These are phyloP conservation scores for Seladonia tumulorum DNA, from an alignment of 2,888 invertebrate species.

Conservation along the genomic window DNA sequence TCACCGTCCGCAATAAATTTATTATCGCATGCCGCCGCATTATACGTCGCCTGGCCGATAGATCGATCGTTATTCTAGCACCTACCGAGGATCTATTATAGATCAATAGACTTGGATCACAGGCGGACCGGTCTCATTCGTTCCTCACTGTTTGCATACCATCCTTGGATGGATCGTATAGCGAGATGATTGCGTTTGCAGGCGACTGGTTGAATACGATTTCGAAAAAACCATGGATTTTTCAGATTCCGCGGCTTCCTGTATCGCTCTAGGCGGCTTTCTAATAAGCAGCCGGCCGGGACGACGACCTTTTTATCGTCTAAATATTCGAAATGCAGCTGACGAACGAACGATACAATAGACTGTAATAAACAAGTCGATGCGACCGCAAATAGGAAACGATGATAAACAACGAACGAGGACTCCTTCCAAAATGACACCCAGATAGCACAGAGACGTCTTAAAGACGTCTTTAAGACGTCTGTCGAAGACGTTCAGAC, in stretches of 20 bases:
- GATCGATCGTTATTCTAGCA: constrained; percentile 31
- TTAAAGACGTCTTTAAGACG: too few relatives aligned
- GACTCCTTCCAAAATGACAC: too few relatives aligned
- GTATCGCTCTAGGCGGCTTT: not conserved
- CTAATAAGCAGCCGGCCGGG: not conserved
- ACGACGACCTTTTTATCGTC: not conserved
- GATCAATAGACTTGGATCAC: constrained; percentile 19
- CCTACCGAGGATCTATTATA: constrained; percentile 30
- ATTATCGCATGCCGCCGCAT: constrained; percentile 66
- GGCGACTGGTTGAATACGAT: not conserved
- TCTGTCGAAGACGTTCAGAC: too few relatives aligned
- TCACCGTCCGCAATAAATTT: constrained; percentile 75
- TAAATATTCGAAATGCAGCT: too few relatives aligned
- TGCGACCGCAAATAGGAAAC: too few relatives aligned
- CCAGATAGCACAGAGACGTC: too few relatives aligned
- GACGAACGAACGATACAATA: too few relatives aligned
- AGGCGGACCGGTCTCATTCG: constrained; percentile 6
- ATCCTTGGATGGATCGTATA: constrained; percentile 10
- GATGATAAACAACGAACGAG: too few relatives aligned
- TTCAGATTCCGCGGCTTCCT: constrained; percentile 17
- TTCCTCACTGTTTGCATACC: constrained; percentile 12
- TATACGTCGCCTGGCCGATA: constrained; percentile 16
- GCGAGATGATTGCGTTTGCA: constrained; percentile 42
- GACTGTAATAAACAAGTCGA: too few relatives aligned
- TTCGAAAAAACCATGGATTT: constrained; percentile 4